These are phyloP conservation scores for Microcebus ravelobensis DNA, from an alignment of 2,113 vertebrate species.

Conservation along the genomic window DNA sequence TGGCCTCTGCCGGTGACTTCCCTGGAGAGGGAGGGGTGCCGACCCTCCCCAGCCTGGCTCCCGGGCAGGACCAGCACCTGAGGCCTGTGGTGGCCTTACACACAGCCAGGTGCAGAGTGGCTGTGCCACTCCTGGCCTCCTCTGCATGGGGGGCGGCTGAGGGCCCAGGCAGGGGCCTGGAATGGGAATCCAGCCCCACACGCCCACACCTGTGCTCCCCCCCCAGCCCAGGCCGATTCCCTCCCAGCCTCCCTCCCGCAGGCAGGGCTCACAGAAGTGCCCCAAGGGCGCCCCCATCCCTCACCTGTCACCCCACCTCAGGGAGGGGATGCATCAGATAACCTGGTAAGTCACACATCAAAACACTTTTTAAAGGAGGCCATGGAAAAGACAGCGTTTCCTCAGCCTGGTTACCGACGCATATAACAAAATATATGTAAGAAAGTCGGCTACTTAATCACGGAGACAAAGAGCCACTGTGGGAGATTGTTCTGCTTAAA, in stretches of 20 bases:
- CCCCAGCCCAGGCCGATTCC: background rate
- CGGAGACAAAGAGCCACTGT: conserved; percentile 73
- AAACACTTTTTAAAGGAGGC: conserved; percentile 72
- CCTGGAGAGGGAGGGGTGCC: rapidly evolving
- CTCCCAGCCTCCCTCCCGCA: too few relatives aligned
- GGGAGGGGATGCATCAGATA: conserved; percentile 76
- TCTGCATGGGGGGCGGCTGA: background rate
- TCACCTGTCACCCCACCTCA: conserved; percentile 63
- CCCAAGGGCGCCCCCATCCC: conserved; percentile 63
- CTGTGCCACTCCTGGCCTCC: too few relatives aligned
- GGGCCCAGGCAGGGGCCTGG: background rate
- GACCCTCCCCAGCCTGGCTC: background rate
- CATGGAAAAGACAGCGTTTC: background rate
- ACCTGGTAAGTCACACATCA: conserved; percentile 76
- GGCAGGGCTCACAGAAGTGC: conserved; percentile 68
- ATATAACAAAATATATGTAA: conserved; percentile 65
- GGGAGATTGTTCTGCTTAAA: conserved; percentile 82
- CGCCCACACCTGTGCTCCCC: rapidly evolving
- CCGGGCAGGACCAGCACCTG: background rate
- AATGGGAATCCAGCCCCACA: too few relatives aligned
- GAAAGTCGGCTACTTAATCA: conserved; percentile 83
- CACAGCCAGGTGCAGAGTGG: background rate
- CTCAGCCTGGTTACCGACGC: conserved; percentile 61
- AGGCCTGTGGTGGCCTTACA: background rate
- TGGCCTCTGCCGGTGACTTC: rapidly evolving